These are phyloP conservation scores for Eurypyga helias DNA, from an alignment of 2,113 vertebrate species.

Conservation along the genomic window DNA sequence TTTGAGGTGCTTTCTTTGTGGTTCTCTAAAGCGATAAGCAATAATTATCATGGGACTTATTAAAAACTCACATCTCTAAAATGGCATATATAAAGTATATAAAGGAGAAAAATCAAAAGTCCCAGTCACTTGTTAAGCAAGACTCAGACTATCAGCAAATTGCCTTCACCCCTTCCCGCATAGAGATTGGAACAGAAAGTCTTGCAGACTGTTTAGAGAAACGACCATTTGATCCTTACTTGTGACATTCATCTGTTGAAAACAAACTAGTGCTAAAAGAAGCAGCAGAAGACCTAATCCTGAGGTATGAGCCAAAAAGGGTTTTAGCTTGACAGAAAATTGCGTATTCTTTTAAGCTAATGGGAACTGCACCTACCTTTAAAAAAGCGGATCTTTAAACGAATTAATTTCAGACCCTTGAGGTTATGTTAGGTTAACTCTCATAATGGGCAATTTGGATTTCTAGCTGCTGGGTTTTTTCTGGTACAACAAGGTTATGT, in stretches of 20 bases:
- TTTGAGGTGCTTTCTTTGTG: background rate
- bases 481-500: conserved; percentile 69
- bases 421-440: conserved; percentile 54
- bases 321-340: conserved; percentile 15
- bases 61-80: background rate
- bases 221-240: background rate
- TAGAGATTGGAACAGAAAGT: background rate
- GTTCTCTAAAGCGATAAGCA: background rate
- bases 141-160: background rate
- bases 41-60: background rate
- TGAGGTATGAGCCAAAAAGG: conserved; percentile 24
- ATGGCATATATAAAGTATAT: background rate
- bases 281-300: background rate
- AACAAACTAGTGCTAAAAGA: conserved; percentile 10
- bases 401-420: background rate
- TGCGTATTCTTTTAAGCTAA: background rate
- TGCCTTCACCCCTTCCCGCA: background rate
- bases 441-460: conserved; percentile 18
- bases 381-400: conserved; percentile 19
- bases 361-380: background rate
- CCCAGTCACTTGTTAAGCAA: background rate
- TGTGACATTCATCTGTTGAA: background rate
- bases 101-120: background rate
- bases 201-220: background rate
- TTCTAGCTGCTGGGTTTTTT: conserved; percentile 54